A percentile compares a stretch with the other conserved stretches of the same genome.
phyloP scores from a whole-genome alignment of 2,797 vertebrate species.

The Macroramphosus scolopax region DNA sequence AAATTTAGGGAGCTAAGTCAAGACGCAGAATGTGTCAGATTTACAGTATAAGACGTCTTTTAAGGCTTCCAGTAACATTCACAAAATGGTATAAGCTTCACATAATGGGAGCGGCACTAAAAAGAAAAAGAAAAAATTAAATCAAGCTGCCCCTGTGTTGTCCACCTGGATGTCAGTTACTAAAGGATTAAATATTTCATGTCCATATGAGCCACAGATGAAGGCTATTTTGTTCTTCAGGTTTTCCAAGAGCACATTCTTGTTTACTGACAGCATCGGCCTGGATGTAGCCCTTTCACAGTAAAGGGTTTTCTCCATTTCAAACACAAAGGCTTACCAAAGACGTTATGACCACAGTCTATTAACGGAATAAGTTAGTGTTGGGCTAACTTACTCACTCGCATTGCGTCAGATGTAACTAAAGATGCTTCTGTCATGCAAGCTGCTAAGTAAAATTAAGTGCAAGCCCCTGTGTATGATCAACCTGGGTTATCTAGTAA shows the following conservation, averaged over 20 bases:
- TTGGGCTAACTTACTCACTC: slow-evolving; percentile 2
- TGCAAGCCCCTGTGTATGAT: background rate
- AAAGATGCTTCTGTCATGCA: slow-evolving; percentile 3
- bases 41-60: slow-evolving; percentile 34
- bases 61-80: slow-evolving; percentile 19
- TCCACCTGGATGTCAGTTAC: slow-evolving; percentile 24
- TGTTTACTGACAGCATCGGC: slow-evolving; percentile 32
- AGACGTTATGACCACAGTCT: slow-evolving; percentile 4
- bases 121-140: no score
- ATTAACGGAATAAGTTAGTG: background rate
- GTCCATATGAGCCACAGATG: slow-evolving; percentile 21
- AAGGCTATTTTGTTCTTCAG: slow-evolving; percentile 21
- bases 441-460: no score
- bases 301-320: slow-evolving; percentile 18
- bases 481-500: slow-evolving; percentile 3
- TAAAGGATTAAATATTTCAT: slow-evolving; percentile 24
- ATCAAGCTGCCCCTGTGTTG: slow-evolving; percentile 7
- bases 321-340: slow-evolving; percentile 15
- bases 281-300: slow-evolving; percentile 10
- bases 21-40: slow-evolving; percentile 18
- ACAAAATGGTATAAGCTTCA: slow-evolving; percentile 5
- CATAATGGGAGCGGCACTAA: background rate
- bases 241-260: slow-evolving; percentile 36
- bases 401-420: slow-evolving; percentile 1
- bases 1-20: slow-evolving; percentile 23